Base-by-base conservation (phyloP, 2,888 invertebrate genomes). In the Aspidiotus destructor region DNA sequence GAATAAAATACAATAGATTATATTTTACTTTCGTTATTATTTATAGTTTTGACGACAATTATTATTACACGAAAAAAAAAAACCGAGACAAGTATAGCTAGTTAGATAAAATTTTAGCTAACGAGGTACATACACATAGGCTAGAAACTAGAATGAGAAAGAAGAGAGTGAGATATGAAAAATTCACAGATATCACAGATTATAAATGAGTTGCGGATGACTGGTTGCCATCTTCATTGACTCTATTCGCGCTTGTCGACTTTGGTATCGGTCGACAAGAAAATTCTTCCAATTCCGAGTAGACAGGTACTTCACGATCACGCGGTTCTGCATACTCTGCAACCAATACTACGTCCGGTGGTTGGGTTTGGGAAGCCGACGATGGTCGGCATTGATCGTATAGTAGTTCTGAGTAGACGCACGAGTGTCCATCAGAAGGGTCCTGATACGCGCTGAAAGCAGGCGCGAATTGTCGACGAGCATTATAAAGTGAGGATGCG, bases 261-360 rank as follows among this genome's bases (percentile, higher is more conserved):
- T 11, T 41, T 53, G 68, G 58, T 67, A 64, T 58, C 61, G 62
- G 69, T 69, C 76, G 73, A 74, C 40, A 75, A 48, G 52, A 73
- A 73, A 13, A 80, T 40, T 82, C 82, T 0, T 82, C 80, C 57
- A 85, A 79, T 74, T 85, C 85, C 3, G 84, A 82, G 73, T 85
- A 85, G n/a, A 84, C 75, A 73, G 85, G 84, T n/a, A 73, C 72
- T 62, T 72, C 28, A n/a, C n/a, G n/a, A 48, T 65, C 65, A 16
- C 60, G 41, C 28, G 65, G 65, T 6, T 65, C 65, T 15, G 41
- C 17, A 40, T 65, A 65, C 17, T 58, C 58, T 9, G 58, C 40
- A 7, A 58, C 10, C 28, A 58, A 40, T 7, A 8, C 28, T 48
- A 48, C n/a, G n/a, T n/a, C 48, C 48, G n/a, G n/a, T 11, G 11